A percentile compares a stretch with the other conserved stretches of the same genome.
Conservation (phyloP, 2,797 vertebrate species). For the Anguilla pacifica region DNA sequence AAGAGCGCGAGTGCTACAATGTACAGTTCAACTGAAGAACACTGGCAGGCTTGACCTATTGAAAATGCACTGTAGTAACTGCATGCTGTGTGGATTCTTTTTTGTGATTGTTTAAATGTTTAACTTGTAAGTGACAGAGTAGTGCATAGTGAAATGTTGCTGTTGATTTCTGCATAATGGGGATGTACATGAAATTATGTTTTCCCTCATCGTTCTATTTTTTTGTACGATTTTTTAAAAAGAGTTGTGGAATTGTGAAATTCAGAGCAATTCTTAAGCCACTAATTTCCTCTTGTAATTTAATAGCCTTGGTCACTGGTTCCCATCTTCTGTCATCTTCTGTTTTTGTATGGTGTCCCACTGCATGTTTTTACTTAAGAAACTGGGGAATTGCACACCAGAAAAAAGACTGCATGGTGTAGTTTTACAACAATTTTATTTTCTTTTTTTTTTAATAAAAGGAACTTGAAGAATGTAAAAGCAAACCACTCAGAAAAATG, state of each 20-base stretch:
- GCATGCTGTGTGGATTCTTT: not conserved
- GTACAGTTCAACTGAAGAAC: not conserved
- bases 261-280: not conserved
- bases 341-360: not conserved
- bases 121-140: not conserved
- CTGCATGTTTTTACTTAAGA: not conserved
- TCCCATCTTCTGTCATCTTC: not conserved
- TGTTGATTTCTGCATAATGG: not conserved
- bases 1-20: not conserved
- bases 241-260: not conserved
- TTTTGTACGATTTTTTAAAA: not conserved
- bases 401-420: not conserved
- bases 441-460: not conserved
- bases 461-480: not conserved
- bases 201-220: not conserved
- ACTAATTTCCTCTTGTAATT: not conserved
- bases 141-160: not conserved
- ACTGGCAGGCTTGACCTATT: not conserved
- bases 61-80: not conserved
- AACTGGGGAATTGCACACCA: not conserved
- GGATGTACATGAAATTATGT: not conserved
- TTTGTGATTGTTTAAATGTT: not conserved
- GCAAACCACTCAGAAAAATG: not conserved
- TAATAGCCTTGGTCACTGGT: not conserved
- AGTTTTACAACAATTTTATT: not conserved